Base-by-base conservation (phyloP, 2,888 invertebrate genomes). In the Habroteleia sp. region DNA sequence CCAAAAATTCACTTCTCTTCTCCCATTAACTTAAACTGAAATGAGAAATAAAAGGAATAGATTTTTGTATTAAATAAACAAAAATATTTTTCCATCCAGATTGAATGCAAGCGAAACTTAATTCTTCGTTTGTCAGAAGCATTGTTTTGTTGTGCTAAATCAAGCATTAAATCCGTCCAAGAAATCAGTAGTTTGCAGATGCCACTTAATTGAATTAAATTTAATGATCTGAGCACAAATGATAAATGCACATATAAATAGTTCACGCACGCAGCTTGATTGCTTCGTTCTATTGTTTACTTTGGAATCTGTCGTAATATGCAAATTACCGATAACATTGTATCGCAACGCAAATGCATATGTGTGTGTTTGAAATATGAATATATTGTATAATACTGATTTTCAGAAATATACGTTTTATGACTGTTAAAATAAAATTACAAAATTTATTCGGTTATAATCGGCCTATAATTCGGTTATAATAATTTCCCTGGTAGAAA, bases 291-390 rank as follows among this genome's bases (percentile, higher is more conserved):
- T 39, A 73, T 76, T 77, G 75, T 78, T 78, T 79, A 79, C 63
- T 73, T 73, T 50, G 20, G 66, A 65, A 58, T 58, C 60, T 42
- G 42, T 65, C 65, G 73, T 69, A 78, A 71, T 78, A 81, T 81
- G 81, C 77, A 80, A 79, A 81, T 81, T 37, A 31, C 65, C 42
- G 74, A 77, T 78, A 79, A 73, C 76, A 60, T 72, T 69, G 74
- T 75, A 78, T 72, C 62, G 27, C 56, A 48, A 56, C 54, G 17
- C 39, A 41, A 50, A 58, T 65, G 42, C 56, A 50, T 69, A 44
- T 44, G 41, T 4, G 14, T 27, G 20, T 56, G 25, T n/a, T 41
- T 20, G 50, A 29, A 46, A 50, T 56, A 68, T 48, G 48, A 48
- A 62, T 60, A 63, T 54, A 14, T 13, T 35, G 46, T 29, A 29